Percentiles rank a stretch among this genome's conserved stretches.
These are phyloP conservation scores for Sphinx pinastri DNA, from an alignment of 2,888 invertebrate genomes.

Conservation along the genomic window DNA sequence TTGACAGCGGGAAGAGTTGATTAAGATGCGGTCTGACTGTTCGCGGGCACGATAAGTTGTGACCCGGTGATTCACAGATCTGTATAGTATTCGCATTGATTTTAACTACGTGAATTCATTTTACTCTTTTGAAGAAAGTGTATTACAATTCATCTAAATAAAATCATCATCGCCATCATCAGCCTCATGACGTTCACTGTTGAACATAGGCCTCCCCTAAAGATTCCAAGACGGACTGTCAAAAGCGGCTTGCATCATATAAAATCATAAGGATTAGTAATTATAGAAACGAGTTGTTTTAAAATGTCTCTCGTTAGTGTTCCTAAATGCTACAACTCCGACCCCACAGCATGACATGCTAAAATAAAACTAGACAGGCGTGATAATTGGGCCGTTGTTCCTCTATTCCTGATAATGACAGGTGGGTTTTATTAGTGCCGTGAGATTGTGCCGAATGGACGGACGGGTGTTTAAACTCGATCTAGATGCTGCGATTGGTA, in stretches of 20 bases:
- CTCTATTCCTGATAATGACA: conserved; percentile 26
- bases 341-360: neutral
- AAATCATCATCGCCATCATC: too few species aligned
- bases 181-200: too few species aligned
- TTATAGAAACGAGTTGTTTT: too few species aligned
- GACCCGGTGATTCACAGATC: too few species aligned
- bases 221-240: too few species aligned
- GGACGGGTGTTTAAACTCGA: neutral
- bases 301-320: neutral
- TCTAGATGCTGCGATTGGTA: neutral
- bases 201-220: too few species aligned
- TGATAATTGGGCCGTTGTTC: conserved; percentile 4
- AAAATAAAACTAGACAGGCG: neutral
- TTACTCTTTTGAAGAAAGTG: neutral
- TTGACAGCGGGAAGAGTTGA: conserved; percentile 7
- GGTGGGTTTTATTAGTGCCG: conserved; percentile 28
- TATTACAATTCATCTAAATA: neutral
- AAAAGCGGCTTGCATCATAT: too few species aligned
- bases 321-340: neutral
- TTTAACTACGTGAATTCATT: neutral
- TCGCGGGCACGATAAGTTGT: neutral
- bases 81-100: too few species aligned
- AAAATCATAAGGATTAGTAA: too few species aligned
- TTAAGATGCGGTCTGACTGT: neutral
- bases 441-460: conserved; percentile 1